Evolutionary conservation across 2,113 vertebrate genomes (phyloP), one percentile per base, ranked within the genome.

Genomic region (Psilopsiagon aymara): DNA sequence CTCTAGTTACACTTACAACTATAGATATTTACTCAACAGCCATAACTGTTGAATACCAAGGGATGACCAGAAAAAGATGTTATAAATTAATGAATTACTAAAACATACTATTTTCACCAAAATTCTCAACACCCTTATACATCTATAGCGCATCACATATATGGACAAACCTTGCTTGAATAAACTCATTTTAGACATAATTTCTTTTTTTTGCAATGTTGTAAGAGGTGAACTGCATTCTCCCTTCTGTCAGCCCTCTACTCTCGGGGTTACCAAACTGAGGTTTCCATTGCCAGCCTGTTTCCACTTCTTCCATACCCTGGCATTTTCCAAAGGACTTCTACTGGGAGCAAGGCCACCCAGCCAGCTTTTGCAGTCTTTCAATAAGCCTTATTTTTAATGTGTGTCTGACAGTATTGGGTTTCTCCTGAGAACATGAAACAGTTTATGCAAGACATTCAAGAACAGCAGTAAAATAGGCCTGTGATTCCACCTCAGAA

Each of bases 141-240:
- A 33, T 21, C 49, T n/a, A 25, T 4, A 14, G 63, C 8, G 33
- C 10, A 10, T 18, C 25, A 46, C 1, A 0, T 19, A 39, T 25
- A 80, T 4, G 4, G 19, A 59, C 31, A 81, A 66, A 1, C 2
- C 59, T 10, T 68, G 25, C n/a, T 90, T 33, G 15, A 87, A 55
- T 15, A 37, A 71, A 60, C 15, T 51, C 2, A 43, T 43, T 84
- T 53, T 79, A 68, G n/a, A n/a, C 11, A 64, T 28, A n/a, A 53
- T 17, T 11, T 79, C 17, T 55, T 39, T 70, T 39, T 70, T 55
- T 52, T 3, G 0, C 31, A 35, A 62, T n/a, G 25, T 75, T 0
- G 0, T 15, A 43, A 25, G 7, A 70, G 19, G 17, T 9, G 33
- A 94, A 70, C 13, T 80, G 83, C 68, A 44, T 4, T 81, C 4